phyloP scores from a whole-genome alignment of 2,797 vertebrate species.

The Anguilla marmorata region DNA sequence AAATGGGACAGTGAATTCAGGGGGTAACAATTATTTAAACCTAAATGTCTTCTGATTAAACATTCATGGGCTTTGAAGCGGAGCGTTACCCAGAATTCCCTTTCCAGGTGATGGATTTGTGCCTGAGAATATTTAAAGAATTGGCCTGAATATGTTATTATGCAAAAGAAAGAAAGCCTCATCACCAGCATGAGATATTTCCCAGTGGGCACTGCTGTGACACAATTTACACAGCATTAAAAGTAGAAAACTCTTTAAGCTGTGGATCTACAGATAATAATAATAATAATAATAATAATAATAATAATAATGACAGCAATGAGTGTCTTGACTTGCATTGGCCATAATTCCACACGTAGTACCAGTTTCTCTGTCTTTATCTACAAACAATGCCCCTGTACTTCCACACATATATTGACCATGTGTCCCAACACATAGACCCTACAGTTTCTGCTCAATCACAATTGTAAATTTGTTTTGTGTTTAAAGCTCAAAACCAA shows the following conservation, averaged over 20 bases:
- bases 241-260: neutral
- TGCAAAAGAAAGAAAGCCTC: constrained; percentile 1
- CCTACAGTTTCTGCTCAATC: neutral
- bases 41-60: constrained; percentile 14
- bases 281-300: neutral
- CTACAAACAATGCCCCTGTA: neutral
- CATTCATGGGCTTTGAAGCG: constrained; percentile 3
- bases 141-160: constrained; percentile 25
- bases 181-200: neutral
- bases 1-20: constrained; percentile 36
- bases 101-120: neutral
- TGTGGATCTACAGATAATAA: neutral
- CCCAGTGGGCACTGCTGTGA: constrained; percentile 17
- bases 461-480: neutral
- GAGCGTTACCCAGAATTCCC: constrained; percentile 5
- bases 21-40: neutral
- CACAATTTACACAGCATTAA: neutral
- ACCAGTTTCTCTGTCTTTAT: neutral
- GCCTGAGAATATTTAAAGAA: constrained; percentile 31
- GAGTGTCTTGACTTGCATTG: neutral
- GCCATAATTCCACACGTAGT: neutral
- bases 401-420: neutral
- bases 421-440: neutral
- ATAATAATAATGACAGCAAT: neutral
- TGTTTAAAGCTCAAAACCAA: neutral